phyloP scores from a whole-genome alignment of 2,888 invertebrate genomes.

The Tachystola acroxantha region DNA sequence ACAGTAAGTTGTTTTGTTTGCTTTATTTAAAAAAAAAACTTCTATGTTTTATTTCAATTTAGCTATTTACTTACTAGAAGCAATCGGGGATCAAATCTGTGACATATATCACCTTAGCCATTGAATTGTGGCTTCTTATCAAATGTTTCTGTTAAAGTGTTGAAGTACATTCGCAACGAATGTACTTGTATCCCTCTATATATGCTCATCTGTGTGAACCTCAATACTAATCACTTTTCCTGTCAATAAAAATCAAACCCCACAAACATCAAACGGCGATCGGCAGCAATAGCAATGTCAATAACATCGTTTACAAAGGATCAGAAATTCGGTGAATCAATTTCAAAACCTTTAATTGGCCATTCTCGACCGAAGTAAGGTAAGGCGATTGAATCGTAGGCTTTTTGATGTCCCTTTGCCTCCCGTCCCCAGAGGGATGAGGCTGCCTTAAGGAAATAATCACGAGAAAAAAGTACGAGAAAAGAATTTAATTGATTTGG shows the following conservation, averaged over 20 bases:
- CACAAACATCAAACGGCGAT: slow-evolving; percentile 47
- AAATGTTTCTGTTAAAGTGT: too few relatives aligned
- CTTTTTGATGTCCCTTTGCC: slow-evolving; percentile 49
- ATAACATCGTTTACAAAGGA: slow-evolving; percentile 55
- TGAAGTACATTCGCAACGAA: too few relatives aligned
- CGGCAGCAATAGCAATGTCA: slow-evolving; percentile 41
- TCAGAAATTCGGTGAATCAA: slow-evolving; percentile 56
- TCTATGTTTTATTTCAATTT: too few relatives aligned
- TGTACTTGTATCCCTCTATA: too few relatives aligned
- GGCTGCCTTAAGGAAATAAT: slow-evolving; percentile 52
- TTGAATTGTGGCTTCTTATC: too few relatives aligned
- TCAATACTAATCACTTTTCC: neutral
- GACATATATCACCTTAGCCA: too few relatives aligned
- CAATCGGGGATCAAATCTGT: too few relatives aligned
- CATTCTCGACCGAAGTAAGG: slow-evolving; percentile 33
- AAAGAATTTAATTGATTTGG: slow-evolving; percentile 69
- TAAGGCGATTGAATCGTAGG: slow-evolving; percentile 40
- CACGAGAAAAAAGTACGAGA: slow-evolving; percentile 46
- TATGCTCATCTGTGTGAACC: too few relatives aligned
- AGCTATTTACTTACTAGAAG: too few relatives aligned
- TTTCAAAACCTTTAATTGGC: slow-evolving; percentile 72
- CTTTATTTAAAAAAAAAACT: too few relatives aligned
- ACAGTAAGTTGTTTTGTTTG: too few relatives aligned
- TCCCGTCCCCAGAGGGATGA: slow-evolving; percentile 9
- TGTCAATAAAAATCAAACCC: neutral